phyloP scores from a whole-genome alignment of 2,888 invertebrate genomes.

The Agrenia bidenticulata region DNA sequence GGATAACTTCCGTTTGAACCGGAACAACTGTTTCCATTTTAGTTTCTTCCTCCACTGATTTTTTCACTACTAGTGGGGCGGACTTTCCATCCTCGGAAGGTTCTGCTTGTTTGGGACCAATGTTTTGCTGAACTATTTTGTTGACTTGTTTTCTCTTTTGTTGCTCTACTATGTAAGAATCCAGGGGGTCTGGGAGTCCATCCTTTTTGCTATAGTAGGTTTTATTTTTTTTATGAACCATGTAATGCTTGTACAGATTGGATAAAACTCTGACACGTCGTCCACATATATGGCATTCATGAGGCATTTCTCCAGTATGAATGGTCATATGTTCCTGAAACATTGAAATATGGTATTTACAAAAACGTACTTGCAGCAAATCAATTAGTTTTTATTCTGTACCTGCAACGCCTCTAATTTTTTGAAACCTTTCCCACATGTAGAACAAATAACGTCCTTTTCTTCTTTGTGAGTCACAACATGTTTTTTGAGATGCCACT shows the following conservation, averaged over 20 bases:
- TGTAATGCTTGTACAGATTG: conserved; percentile 28
- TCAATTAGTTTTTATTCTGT: not conserved
- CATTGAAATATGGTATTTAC: not conserved
- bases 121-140: conserved; percentile 3
- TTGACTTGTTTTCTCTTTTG: conserved; percentile 15
- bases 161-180: conserved; percentile 16
- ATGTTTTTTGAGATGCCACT: conserved; percentile 30
- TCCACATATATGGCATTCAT: conserved; percentile 27
- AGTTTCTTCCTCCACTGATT: not conserved
- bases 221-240: conserved; percentile 34
- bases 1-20: no score
- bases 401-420: conserved; percentile 24
- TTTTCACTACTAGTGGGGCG: not conserved
- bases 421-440: conserved; percentile 24
- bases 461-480: conserved; percentile 22
- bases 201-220: conserved; percentile 31
- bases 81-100: not conserved
- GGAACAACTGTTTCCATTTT: not conserved
- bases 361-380: no score
- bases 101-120: not conserved
- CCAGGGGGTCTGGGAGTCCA: conserved; percentile 18
- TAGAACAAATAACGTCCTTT: conserved; percentile 20
- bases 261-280: conserved; percentile 25
- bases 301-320: conserved; percentile 23
- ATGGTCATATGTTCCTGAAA: conserved; percentile 15